These are phyloP conservation scores for Oasisia sp. DNA, from an alignment of 2,888 invertebrate species.

Conservation along the genomic window DNA sequence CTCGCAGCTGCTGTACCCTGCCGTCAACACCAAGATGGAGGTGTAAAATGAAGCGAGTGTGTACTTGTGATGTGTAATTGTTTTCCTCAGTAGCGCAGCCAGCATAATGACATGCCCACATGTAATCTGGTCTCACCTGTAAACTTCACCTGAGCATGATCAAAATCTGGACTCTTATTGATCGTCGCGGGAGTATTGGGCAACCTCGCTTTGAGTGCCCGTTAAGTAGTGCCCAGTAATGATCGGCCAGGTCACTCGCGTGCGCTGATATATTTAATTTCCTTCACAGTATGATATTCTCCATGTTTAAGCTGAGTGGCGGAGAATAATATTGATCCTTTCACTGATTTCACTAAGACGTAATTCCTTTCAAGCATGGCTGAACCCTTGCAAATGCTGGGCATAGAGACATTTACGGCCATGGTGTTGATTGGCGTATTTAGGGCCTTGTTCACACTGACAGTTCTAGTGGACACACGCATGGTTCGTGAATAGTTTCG, in stretches of 20 bases:
- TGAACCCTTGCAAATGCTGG: background rate
- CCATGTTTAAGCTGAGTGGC: background rate
- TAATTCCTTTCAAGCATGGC: background rate
- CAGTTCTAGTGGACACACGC: too few species aligned
- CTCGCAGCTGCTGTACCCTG: too few species aligned
- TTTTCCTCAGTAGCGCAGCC: background rate
- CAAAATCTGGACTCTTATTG: background rate
- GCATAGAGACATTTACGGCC: background rate
- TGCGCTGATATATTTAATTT: background rate
- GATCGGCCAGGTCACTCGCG: background rate
- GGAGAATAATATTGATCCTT: background rate
- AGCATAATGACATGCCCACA: background rate
- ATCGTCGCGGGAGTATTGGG: background rate
- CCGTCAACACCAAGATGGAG: too few species aligned
- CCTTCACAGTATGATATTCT: background rate
- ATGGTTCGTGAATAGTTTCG: too few species aligned
- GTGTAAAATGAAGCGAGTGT: too few species aligned
- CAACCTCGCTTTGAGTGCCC: background rate
- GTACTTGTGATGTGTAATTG: too few species aligned
- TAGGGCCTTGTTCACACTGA: too few species aligned
- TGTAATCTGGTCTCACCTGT: background rate
- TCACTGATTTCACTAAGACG: background rate
- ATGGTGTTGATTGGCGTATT: background rate
- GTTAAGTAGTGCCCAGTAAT: background rate
- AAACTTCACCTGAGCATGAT: background rate